Evolutionary conservation across 2,113 vertebrate genomes (phyloP).

Genomic region (Noctilio leporinus): DNA sequence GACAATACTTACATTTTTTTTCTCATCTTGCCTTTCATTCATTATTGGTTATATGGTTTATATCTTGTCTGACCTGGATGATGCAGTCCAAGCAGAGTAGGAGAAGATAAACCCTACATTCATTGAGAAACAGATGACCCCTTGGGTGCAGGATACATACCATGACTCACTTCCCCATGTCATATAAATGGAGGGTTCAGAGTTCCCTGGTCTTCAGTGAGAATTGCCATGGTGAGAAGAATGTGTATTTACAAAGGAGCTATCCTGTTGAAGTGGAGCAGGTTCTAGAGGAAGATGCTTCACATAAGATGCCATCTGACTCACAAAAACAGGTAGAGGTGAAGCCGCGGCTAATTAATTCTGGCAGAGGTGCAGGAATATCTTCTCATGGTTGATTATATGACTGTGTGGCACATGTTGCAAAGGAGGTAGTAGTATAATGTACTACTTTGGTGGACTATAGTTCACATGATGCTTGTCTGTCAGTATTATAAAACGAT

Average conservation of each 20-base stretch:
- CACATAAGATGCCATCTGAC: neutral
- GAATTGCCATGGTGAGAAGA: neutral
- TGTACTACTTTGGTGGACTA: conserved; percentile 84
- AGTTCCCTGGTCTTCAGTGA: neutral
- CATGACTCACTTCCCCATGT: neutral
- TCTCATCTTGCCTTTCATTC: conserved; percentile 54
- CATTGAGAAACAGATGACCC: fast-evolving
- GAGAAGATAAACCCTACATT: neutral
- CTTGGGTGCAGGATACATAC: neutral
- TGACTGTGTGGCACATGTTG: conserved; percentile 87
- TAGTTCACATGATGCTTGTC: conserved; percentile 79
- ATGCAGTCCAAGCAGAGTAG: conserved; percentile 86
- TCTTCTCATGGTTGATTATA: conserved; percentile 86
- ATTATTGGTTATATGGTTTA: conserved; percentile 93
- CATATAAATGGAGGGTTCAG: neutral
- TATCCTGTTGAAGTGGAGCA: neutral
- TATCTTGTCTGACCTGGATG: conserved; percentile 94
- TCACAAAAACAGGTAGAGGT: conserved; percentile 72
- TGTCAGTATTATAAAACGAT: conserved; percentile 84
- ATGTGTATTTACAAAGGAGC: neutral
- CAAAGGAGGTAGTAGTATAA: conserved; percentile 79
- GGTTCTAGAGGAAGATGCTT: neutral
- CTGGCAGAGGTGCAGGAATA: conserved; percentile 71
- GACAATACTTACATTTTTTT: conserved; percentile 40
- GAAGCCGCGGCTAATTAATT: conserved; percentile 75